Base-by-base conservation (phyloP, 2,888 invertebrate species). In the Papilio gigon region DNA sequence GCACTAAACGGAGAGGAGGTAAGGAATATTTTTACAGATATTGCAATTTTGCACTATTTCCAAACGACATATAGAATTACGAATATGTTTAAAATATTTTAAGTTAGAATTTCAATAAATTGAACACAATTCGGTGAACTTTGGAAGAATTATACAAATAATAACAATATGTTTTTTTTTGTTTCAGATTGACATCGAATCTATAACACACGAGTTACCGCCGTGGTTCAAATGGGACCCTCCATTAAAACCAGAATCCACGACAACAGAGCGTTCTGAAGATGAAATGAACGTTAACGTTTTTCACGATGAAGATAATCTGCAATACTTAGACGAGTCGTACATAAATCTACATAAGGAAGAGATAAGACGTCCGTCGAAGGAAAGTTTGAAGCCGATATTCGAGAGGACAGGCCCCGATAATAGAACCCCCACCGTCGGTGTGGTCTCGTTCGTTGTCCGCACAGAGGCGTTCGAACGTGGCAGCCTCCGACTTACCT, bases 1-100 rank as follows among this genome's bases (percentile, higher is more conserved):
- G 93, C 93, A 73, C 91, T 95, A 65, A 95, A 95, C 81, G 95
- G 94, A 70, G 90, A 86, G 80, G 94, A 88, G 93, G 94, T 91
- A 76, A 71, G 59, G 60, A 22, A 40, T 37, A 27, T 3, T 40
- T 60, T 8, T 60, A 60, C 25, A 12, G 25, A 50, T 33, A 8
- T 37, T 37, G 11, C 4, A 37, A 33, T 33, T 5, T 33, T 33
- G 33, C 33, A n/a, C n/a, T n/a, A n/a, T n/a, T n/a, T n/a, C n/a
- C n/a, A n/a, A n/a, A n/a, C n/a, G n/a, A n/a, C n/a, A n/a, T n/a
- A n/a, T n/a, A n/a, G n/a, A n/a, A n/a, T n/a, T n/a, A n/a, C n/a
- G n/a, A n/a, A n/a, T n/a, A n/a, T n/a, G n/a, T n/a, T n/a, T n/a
- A n/a, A n/a, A n/a, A n/a, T n/a, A n/a, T n/a, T n/a, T n/a, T n/a